Evolutionary conservation across 2,888 invertebrate genomes (phyloP), one percentile per base, ranked within the genome.

Genomic region (Nemotelus pantherinus): DNA sequence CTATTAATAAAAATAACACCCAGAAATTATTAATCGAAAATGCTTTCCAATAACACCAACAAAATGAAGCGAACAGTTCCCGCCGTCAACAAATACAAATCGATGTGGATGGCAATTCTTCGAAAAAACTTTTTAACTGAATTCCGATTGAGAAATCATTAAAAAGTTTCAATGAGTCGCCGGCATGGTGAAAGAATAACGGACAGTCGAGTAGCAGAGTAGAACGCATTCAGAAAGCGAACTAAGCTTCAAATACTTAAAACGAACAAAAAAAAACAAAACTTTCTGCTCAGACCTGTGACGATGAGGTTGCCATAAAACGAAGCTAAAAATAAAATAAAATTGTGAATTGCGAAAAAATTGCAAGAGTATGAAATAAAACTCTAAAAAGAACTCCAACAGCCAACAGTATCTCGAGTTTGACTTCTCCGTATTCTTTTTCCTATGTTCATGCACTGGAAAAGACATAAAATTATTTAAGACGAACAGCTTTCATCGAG

Each of bases 141-240:
- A 58, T 58, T 63, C 43, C 63, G 63, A 63, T 63, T 63, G 63
- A 63, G 63, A 63, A 63, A 63, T 63, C 63, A 63, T 63, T 63
- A 63, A 63, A 63, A 63, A 63, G 63, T 63, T 63, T 63, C 63
- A 63, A 63, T 43, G 41, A 63, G 3, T 63, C 25, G 39, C 43
- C 9, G 10, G 6, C 6, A 10, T 43, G 9, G 43, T 50, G 50
- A 50, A 9, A 50, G 9, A 25, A 25, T 25, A 25, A 25, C 25
- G 25, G 25, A 25, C 25, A 25, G 25, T 25, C 25, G 25, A 25
- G 25, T 7, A 50, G 50, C 9, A 50, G 1, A 50, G 50, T 50
- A 9, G 50, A 50, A 63, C 3, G 43, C 3, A 25, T 63, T 9
- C 4, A 63, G 63, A 63, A 41, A 7, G 41, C 63, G 41, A 5